Conservation (phyloP, 1,140 invertebrate species). For the Drosophila burlai region DNA sequence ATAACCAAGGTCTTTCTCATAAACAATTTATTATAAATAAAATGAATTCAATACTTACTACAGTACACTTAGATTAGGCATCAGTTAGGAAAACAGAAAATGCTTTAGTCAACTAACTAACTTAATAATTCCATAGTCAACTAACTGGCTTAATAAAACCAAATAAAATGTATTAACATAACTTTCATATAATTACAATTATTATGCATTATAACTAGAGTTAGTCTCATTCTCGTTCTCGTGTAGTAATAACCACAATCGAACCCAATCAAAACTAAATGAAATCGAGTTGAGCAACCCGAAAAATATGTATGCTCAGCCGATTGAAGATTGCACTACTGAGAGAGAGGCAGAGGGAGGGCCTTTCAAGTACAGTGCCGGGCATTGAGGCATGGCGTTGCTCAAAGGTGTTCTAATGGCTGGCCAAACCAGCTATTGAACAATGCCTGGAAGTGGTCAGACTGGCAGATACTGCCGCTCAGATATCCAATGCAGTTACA, state of each 20-base stretch:
- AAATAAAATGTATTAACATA: background rate
- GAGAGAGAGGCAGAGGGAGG: background rate
- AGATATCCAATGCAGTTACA: conserved; percentile 41
- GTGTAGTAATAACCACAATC: background rate
- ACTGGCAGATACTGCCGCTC: conserved; percentile 19
- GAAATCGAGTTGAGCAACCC: conserved; percentile 39
- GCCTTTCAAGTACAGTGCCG: conserved; percentile 25
- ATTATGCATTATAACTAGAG: background rate
- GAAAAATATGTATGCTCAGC: conserved; percentile 15
- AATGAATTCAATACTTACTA: background rate
- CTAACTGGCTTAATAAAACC: background rate
- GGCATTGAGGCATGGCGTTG: conserved; percentile 69
- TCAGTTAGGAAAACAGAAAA: background rate
- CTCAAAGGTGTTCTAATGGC: conserved; percentile 78
- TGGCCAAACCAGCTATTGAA: conserved; percentile 71
- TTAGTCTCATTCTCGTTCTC: conserved; percentile 34
- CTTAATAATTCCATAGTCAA: no score
- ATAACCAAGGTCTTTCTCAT: no score
- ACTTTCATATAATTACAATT: background rate
- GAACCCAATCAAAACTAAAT: conserved; percentile 23
- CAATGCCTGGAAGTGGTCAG: conserved; percentile 54
- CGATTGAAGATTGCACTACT: conserved; percentile 52
- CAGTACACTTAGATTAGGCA: background rate
- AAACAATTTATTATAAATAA: background rate
- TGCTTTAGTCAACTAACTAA: background rate